Base-by-base conservation (phyloP, 53 echinoderm and acorn worm species). In the Temnopleurus reevesii region DNA sequence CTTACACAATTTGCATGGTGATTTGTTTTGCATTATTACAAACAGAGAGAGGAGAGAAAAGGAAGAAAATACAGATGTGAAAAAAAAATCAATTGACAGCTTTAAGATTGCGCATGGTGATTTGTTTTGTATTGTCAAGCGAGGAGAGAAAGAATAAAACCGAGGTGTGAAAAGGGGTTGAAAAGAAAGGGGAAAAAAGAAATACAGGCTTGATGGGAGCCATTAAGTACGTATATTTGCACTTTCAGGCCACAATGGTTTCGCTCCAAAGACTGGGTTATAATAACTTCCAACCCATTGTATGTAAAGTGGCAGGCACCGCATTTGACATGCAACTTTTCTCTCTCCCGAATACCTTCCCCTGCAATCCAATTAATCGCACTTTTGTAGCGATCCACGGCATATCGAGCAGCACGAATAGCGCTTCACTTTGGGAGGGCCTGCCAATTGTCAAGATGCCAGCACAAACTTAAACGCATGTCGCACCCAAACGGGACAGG, bases 191-290 rank as follows among this genome's bases (percentile, higher is more conserved):
- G 18, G 56, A 66, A 66, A 31, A 29, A 30, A 61, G 61, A 57
- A 4, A 31, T 12, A 61, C 30, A n/a, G 2, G 38, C 19, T 19
- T 8, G n/a, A 71, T n/a, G 1, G 41, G 21, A 38, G 41, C 71
- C 36, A 71, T 71, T 71, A 71, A 41, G 15, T 41, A 71, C 63
- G 63, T 71, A 71, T n/a, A 71, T 71, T 71, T 71, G 71, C 71
- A 71, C 71, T 71, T 71, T 41, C 36, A 71, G 5, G 71, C 38
- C 0, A 71, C 71, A 71, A 71, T 8, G 71, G n/a, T 6, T 71
- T 41, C 41, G 36, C 9, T 41, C 21, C 23, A 23, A 71, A 71
- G 71, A 41, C 71, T 41, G 21, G 71, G 71, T 71, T 71, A 71
- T 71, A 38, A 71, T 41, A 71, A 71, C 71, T 71, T 56, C 36